These are phyloP conservation scores for Urophycis tenuis DNA, from an alignment of 2,797 vertebrate species.

Conservation along the genomic window DNA sequence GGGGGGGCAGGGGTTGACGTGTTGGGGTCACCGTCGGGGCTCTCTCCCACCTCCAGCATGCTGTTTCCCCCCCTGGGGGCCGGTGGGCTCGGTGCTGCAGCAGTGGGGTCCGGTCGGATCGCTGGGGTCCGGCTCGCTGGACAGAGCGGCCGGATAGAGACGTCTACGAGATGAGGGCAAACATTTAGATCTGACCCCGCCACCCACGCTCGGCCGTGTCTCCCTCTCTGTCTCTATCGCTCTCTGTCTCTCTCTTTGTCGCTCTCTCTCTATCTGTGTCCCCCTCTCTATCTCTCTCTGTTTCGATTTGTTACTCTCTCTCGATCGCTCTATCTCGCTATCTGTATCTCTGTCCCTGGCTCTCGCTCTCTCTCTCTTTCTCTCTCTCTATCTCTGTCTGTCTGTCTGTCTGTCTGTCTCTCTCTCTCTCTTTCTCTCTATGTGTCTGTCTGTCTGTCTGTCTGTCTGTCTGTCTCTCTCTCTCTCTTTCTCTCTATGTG, in stretches of 20 bases:
- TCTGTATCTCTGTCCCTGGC: background rate
- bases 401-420: background rate
- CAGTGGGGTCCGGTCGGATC: no score
- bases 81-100: no score
- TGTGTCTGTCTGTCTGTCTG: background rate
- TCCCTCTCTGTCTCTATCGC: background rate
- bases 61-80: constrained; percentile 65
- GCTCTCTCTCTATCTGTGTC: background rate
- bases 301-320: no score
- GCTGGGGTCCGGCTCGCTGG: constrained; percentile 24
- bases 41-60: constrained; percentile 70
- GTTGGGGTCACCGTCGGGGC: constrained; percentile 54
- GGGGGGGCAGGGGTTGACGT: constrained; percentile 47
- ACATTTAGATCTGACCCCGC: constrained; percentile 27
- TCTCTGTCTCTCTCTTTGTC: background rate
- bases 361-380: background rate
- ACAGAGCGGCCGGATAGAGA: constrained; percentile 48
- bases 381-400: background rate
- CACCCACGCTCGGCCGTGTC: background rate
- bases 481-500: background rate
- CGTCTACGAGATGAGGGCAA: constrained; percentile 57
- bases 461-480: background rate
- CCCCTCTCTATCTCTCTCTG: background rate
- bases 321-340: background rate
- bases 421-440: background rate